Evolutionary conservation across 2,888 invertebrate genomes (phyloP).

Genomic region (Oligia latruncula): DNA sequence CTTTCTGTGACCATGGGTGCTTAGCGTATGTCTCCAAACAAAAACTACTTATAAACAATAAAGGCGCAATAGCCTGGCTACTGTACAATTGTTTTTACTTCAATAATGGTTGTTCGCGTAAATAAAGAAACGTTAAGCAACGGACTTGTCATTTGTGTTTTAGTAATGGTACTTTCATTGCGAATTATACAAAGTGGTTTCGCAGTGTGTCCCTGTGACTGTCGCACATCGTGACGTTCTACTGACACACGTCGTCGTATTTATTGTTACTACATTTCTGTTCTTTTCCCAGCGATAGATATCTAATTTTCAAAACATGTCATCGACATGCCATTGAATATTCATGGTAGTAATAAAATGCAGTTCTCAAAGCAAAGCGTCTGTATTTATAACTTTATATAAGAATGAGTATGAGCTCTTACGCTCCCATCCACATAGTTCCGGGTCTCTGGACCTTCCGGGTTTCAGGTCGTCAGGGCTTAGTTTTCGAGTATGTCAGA

Average conservation of each 20-base stretch:
- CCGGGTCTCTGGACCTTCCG: not conserved
- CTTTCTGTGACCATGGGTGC: slow-evolving; percentile 33
- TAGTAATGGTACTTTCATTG: slow-evolving; percentile 52
- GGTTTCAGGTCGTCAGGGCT: not conserved
- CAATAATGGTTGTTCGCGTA: slow-evolving; percentile 45
- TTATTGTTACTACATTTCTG: slow-evolving; percentile 5
- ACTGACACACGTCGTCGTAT: slow-evolving; percentile 17
- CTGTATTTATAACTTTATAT: not conserved
- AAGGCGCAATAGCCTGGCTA: slow-evolving; percentile 27
- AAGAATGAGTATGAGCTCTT: not conserved
- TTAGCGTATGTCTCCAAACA: slow-evolving; percentile 6
- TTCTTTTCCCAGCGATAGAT: slow-evolving; percentile 26
- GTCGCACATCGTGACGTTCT: slow-evolving; percentile 16
- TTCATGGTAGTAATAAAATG: slow-evolving; percentile 6
- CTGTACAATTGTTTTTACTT: slow-evolving; percentile 40
- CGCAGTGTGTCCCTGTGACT: slow-evolving; percentile 34
- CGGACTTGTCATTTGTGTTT: slow-evolving; percentile 57
- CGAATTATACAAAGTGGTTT: slow-evolving; percentile 55
- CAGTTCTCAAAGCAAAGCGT: slow-evolving; percentile 4
- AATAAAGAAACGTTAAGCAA: slow-evolving; percentile 53
- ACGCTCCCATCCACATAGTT: not conserved
- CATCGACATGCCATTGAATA: slow-evolving; percentile 1
- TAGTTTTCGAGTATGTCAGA: not conserved
- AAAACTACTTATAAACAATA: slow-evolving; percentile 43
- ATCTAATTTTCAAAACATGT: slow-evolving; percentile 33